Evolutionary conservation across 2,113 vertebrate species (phyloP).

Genomic region (Chaetura pelagica): DNA sequence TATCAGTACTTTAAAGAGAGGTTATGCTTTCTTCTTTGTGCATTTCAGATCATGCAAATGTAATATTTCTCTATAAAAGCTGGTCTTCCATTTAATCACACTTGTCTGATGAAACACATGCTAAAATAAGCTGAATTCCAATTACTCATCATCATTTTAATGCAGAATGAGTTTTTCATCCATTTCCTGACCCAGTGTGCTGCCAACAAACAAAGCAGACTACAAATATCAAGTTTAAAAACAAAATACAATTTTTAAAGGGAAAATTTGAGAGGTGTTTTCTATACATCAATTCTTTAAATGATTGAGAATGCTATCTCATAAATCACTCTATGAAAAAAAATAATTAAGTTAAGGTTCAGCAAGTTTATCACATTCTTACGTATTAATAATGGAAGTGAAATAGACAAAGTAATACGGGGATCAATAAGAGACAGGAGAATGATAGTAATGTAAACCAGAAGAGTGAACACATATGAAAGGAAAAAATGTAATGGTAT

Average conservation of each 20-base stretch:
- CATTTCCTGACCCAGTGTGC: neutral
- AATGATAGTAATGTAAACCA: neutral
- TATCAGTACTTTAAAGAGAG: neutral
- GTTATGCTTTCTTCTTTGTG: fast-evolving
- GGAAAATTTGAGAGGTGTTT: neutral
- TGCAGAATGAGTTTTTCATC: conserved; percentile 26
- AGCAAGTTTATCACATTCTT: neutral
- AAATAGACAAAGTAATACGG: neutral
- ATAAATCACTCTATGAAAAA: neutral
- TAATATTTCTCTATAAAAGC: neutral
- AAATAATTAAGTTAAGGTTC: neutral
- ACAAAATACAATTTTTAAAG: neutral
- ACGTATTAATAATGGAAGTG: neutral
- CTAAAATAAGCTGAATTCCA: neutral
- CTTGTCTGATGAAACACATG: neutral
- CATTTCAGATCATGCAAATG: neutral
- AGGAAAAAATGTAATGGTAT: neutral
- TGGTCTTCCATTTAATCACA: neutral
- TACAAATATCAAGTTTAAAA: neutral
- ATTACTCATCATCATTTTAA: neutral
- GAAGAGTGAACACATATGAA: neutral
- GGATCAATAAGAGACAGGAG: neutral
- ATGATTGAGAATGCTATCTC: neutral
- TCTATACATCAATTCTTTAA: neutral
- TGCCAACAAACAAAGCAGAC: neutral